A percentile compares a stretch with the other conserved stretches of the same genome.
These are phyloP conservation scores for Mnemiopsis leidyi DNA, from an alignment of 37 sponge, comb jelly and placozoan genomes.

Conservation along the genomic window DNA sequence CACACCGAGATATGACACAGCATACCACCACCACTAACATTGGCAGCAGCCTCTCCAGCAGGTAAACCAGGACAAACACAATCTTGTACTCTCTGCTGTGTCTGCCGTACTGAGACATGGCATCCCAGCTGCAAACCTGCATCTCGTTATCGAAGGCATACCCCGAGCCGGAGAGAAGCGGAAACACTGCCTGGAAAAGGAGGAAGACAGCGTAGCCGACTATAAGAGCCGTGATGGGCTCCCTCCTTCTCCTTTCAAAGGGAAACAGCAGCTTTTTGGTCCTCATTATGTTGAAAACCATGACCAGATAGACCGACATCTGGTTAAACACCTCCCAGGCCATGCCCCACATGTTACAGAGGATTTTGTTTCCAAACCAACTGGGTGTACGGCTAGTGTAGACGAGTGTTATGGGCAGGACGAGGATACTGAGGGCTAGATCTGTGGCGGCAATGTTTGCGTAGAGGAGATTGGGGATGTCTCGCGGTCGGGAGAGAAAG, in stretches of 20 bases:
- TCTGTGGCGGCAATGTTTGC: neutral
- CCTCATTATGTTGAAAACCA: neutral
- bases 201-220: neutral
- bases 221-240: neutral
- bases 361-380: neutral
- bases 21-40: neutral
- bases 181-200: neutral
- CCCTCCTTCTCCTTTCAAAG: neutral
- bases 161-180: neutral
- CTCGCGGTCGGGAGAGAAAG: neutral
- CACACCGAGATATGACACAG: neutral
- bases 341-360: neutral
- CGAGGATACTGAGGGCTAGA: neutral
- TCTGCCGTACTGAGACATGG: neutral
- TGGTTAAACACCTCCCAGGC: neutral
- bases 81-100: neutral
- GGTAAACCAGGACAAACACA: neutral
- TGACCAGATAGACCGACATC: neutral
- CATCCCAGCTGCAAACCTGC: neutral
- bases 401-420: neutral
- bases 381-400: neutral
- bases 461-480: neutral
- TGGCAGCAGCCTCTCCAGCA: neutral
- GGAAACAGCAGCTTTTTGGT: neutral
- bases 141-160: neutral